Evolutionary conservation across 2,113 vertebrate species (phyloP).

Genomic region (Alligator mississippiensis): DNA sequence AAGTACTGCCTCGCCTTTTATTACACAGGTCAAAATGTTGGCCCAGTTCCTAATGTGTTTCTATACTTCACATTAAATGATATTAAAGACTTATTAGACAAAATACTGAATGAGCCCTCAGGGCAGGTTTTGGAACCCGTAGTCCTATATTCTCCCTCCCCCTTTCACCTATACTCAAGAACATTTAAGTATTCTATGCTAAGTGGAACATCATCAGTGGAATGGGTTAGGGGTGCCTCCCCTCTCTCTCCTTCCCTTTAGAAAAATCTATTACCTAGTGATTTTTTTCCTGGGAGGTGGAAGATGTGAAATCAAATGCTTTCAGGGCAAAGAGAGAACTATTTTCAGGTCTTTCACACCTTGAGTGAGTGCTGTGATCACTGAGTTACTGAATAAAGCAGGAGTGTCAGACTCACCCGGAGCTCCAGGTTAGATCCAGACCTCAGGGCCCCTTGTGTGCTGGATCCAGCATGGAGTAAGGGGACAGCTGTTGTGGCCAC

Average conservation of each 20-base stretch:
- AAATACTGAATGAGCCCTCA: neutral
- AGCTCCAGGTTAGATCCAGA: no score
- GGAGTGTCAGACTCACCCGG: no score
- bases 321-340: no score
- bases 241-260: neutral
- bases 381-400: no score
- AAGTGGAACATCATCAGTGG: neutral
- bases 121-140: neutral
- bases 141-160: rapidly evolving
- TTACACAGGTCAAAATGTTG: neutral
- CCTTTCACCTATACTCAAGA: neutral
- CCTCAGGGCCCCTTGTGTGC: no score
- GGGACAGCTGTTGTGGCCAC: no score
- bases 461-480: no score
- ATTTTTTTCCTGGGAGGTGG: no score
- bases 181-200: neutral
- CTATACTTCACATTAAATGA: neutral
- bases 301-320: no score
- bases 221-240: rapidly evolving
- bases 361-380: no score
- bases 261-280: no score
- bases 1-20: neutral
- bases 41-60: rapidly evolving
- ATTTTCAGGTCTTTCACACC: no score
- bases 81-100: neutral